Base-by-base conservation (phyloP, 2,888 invertebrate species). In the Cetonia aurata region DNA sequence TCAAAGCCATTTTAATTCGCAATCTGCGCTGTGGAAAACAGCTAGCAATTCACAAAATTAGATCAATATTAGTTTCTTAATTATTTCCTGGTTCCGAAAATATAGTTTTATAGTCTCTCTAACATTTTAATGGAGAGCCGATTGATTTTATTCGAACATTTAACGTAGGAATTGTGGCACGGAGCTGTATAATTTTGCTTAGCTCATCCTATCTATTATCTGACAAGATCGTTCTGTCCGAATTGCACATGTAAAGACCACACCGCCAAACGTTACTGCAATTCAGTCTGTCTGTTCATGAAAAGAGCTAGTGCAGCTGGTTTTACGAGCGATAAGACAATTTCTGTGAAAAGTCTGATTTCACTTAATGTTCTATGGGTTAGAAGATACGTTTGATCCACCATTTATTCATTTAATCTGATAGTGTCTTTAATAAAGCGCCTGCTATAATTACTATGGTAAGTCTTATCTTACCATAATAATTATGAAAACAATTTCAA, bases 191-290 rank as follows among this genome's bases (percentile, higher is more conserved):
- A 50, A 65, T 50, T 65, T 50, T 19, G 62, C 62, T 65, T 65
- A 50, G 62, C 50, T 65, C 62, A 65, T 33, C 62, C 48, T 65
- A 65, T 65, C 62, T 65, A 65, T 65, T 65, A 65, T 65, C 62
- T 65, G 62, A 52, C 62, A 50, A 19, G n/a, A 50, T 50, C 50
- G 33, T 50, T 41, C 50, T 50, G 50, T 65, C 50, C 50, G 17
- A 50, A 37, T 33, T 65, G 62, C 62, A 65, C n/a, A 65, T 65
- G 62, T 65, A 50, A 52, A 65, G 57, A 65, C 62, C 50, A 65
- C 50, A 65, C 50, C 62, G n/a, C 62, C 62, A 15, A 46, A 50
- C 62, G 50, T 50, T 17, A 19, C 19, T 50, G 62, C 62, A 50
- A 65, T 65, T 50, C 50, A 33, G 46, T 37, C 62, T 37, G 33